Evolutionary conservation across 2,113 vertebrate species (phyloP).

Genomic region (Oreochromis niloticus): DNA sequence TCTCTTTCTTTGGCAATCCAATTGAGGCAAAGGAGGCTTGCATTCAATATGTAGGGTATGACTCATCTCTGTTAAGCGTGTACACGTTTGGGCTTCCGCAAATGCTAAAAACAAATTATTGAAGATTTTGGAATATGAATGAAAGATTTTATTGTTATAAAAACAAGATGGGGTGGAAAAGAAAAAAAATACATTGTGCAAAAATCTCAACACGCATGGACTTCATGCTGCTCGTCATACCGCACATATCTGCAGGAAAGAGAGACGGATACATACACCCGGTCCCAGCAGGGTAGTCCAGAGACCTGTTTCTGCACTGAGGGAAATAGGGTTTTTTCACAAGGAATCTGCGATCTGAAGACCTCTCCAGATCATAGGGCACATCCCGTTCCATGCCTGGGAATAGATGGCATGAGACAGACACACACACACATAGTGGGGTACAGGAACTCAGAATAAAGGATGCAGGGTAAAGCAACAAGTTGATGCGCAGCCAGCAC

Average conservation of each 20-base stretch:
- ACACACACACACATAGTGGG: constrained; percentile 2
- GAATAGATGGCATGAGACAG: constrained; percentile 48
- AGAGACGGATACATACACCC: constrained; percentile 54
- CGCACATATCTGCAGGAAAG: constrained; percentile 8
- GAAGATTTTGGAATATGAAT: background rate
- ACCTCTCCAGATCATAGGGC: constrained; percentile 68
- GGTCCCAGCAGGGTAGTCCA: constrained; percentile 67
- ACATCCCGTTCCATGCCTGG: constrained; percentile 68
- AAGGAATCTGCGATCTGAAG: constrained; percentile 69
- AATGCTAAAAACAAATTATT: background rate
- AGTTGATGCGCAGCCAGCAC: background rate
- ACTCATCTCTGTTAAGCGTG: background rate
- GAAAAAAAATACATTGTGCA: background rate
- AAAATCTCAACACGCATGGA: background rate
- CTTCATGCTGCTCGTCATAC: background rate
- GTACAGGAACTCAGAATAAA: background rate
- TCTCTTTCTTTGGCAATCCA: background rate
- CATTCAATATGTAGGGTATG: constrained; percentile 15
- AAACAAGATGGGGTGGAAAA: background rate
- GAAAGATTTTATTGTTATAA: background rate
- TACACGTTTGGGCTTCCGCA: background rate
- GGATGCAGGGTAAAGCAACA: background rate
- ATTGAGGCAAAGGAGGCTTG: background rate
- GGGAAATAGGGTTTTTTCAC: constrained; percentile 72
- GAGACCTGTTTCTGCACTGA: constrained; percentile 72